Evolutionary conservation across 2,888 invertebrate genomes (phyloP).

Genomic region (Dastarcus helophoroides): DNA sequence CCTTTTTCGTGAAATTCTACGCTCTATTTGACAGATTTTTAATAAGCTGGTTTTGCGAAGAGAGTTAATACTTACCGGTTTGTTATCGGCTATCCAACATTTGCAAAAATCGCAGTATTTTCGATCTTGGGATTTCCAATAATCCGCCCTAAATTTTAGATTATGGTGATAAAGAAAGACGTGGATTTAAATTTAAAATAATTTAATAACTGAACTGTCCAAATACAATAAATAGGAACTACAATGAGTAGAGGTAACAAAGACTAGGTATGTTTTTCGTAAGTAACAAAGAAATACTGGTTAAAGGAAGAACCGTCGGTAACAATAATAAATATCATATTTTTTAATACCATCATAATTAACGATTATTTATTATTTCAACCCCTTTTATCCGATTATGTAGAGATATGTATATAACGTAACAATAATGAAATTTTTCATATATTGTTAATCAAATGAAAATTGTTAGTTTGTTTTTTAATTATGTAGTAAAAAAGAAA

Average conservation of each 20-base stretch:
- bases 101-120: slow-evolving; percentile 97
- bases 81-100: slow-evolving; percentile 97
- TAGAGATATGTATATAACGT: no score
- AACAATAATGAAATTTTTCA: no score
- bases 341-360: no score
- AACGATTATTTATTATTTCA: no score
- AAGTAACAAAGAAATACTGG: slow-evolving; percentile 1
- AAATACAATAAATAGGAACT: slow-evolving; percentile 7
- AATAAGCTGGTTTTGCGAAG: background rate
- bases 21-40: slow-evolving; percentile 46
- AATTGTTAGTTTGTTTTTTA: no score
- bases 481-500: no score
- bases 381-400: no score
- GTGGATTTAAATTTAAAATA: slow-evolving; percentile 5
- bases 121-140: slow-evolving; percentile 92
- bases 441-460: no score
- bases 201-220: slow-evolving; percentile 11
- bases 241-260: slow-evolving; percentile 1
- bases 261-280: background rate
- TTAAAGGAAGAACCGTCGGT: no score
- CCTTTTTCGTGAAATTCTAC: slow-evolving; percentile 92
- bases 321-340: no score
- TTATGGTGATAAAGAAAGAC: slow-evolving; percentile 1
- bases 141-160: slow-evolving; percentile 96
- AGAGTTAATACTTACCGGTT: slow-evolving; percentile 53